phyloP scores from a whole-genome alignment of 2,113 vertebrate genomes.

The Lontra canadensis region DNA sequence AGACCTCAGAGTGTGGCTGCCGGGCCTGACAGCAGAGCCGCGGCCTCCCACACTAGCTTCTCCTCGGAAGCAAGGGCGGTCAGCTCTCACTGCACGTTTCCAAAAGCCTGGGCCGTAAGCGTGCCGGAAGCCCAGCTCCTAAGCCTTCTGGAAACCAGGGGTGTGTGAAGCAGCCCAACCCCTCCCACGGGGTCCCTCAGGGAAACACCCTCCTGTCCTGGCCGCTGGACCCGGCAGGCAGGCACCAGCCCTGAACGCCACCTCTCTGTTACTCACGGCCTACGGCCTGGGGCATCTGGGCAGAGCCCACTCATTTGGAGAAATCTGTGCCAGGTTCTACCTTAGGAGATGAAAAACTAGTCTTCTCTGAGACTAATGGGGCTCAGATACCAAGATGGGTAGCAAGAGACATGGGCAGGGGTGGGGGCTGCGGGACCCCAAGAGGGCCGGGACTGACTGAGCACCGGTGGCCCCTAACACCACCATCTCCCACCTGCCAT shows the following conservation, averaged over 20 bases:
- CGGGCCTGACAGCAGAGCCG: not conserved
- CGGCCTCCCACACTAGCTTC: too few relatives aligned
- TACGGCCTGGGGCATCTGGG: rapidly evolving
- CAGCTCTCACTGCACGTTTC: not conserved
- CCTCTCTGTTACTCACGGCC: not conserved
- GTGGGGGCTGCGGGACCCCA: too few relatives aligned
- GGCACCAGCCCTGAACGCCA: not conserved
- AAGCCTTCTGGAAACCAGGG: not conserved
- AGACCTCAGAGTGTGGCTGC: not conserved
- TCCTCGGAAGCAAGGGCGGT: not conserved
- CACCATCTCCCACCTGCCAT: not conserved
- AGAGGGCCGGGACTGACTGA: not conserved
- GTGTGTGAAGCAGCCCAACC: not conserved
- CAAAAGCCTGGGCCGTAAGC: not conserved
- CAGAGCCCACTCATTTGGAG: not conserved
- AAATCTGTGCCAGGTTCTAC: not conserved
- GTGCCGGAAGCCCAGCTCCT: not conserved
- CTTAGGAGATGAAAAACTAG: not conserved
- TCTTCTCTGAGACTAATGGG: not conserved
- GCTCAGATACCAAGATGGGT: not conserved
- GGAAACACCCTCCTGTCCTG: rapidly evolving
- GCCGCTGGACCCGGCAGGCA: not conserved
- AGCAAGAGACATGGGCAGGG: not conserved
- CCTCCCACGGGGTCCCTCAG: too few relatives aligned
- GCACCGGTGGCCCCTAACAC: not conserved